Base-by-base conservation (phyloP, 2,113 vertebrate genomes). In the Monopterus albus region DNA sequence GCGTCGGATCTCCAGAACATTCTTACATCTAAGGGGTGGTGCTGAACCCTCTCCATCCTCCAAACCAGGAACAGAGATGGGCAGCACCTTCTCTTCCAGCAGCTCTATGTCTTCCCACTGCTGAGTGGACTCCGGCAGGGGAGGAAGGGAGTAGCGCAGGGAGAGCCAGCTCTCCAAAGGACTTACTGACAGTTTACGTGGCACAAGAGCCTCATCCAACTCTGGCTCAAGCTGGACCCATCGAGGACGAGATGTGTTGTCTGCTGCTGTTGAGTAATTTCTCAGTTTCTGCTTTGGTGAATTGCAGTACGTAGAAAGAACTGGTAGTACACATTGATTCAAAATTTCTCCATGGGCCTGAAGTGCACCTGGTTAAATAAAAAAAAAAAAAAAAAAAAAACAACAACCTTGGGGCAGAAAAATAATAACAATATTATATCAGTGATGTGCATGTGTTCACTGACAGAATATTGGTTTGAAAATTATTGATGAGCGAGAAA, bases 131-230 rank as follows among this genome's bases (percentile, higher is more conserved):
- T 92, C 90, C 46, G 89, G 86, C 14, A 87, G 71, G 1, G 91
- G 79, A 3, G 96, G 96, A 0, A 96, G 88, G 20, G 91, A 88
- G 82, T 95, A 96, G 0, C 85, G 92, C 2, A 95, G 89, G 0
- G 95, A 94, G 42, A 99, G 93, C 95, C 96, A 97, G 91, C 95
- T 97, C 87, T 99, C 98, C 71, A 98, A 66, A 0, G 97, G 98
- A 33, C 94, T 95, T 71, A 98, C 85, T n/a, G 95, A 95, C 78
- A 98, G 87, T 83, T 94, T 98, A 39, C 96, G 93, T 3, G 98
- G 98, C 4, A 98, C 81, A 2, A 98, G 91, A 33, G 94, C 72
- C 47, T 98, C 96, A 4, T 98, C 96, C 56, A 98, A 90, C 11
- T 96, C 95, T 0, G 92, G 90, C 33, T 94, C 94, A 10, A 95